phyloP scores from a whole-genome alignment of 1,140 invertebrate genomes.

The Drosophila bifasciata region DNA sequence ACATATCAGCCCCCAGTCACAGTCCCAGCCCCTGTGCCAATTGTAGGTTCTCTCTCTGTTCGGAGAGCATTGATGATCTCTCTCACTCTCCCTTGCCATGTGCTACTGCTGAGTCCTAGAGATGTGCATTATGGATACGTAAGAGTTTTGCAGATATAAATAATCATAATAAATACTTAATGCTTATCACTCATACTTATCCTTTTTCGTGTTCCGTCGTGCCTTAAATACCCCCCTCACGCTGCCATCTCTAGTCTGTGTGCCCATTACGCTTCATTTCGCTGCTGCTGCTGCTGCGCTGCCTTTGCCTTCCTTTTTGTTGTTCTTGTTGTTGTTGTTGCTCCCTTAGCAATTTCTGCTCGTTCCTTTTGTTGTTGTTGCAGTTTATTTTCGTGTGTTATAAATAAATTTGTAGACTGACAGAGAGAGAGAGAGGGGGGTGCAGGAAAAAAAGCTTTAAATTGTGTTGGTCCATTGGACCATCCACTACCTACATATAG shows the following conservation, averaged over 20 bases:
- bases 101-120: neutral
- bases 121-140: no score
- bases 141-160: no score
- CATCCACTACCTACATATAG: conserved; percentile 1
- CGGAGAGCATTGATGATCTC: neutral
- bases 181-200: no score
- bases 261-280: conserved; percentile 57
- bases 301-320: conserved; percentile 19
- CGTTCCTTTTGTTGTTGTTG: conserved; percentile 38
- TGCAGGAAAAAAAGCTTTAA: conserved; percentile 32
- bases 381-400: conserved; percentile 59
- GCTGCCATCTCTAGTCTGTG: conserved; percentile 6
- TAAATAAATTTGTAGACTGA: conserved; percentile 59
- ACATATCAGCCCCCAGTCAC: conserved; percentile 18
- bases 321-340: conserved; percentile 23
- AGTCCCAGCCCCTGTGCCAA: neutral
- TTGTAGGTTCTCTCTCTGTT: no score
- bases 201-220: conserved; percentile 15
- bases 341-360: conserved; percentile 50
- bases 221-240: neutral
- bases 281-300: neutral
- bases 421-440: conserved; percentile 9
- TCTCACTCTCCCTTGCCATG: neutral
- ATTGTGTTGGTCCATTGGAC: neutral
- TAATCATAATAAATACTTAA: no score